Evolutionary conservation across 2,888 invertebrate species (phyloP).

Genomic region (Cantharis rustica): DNA sequence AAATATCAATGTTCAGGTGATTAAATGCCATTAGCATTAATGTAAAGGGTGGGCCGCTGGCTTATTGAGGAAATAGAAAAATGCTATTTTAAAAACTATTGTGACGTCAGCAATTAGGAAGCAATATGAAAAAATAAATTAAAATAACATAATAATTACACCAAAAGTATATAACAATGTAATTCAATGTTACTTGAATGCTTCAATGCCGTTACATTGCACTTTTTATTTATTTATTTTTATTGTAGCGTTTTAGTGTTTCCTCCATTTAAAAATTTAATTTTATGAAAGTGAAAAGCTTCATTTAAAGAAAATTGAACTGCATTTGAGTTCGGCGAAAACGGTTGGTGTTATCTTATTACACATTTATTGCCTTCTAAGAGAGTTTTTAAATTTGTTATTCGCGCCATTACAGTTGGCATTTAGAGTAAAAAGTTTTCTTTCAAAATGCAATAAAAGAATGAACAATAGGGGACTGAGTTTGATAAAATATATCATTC

Average conservation of each 20-base stretch:
- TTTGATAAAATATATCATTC: no score
- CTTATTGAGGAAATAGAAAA: conserved; percentile 7
- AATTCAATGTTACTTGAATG: neutral
- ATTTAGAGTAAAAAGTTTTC: neutral
- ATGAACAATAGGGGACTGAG: no score
- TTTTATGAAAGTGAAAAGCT: neutral
- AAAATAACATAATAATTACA: neutral
- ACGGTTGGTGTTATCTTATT: neutral
- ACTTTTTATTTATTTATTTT: neutral
- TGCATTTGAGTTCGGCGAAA: neutral
- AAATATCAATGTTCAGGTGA: conserved; percentile 1
- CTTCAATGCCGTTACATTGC: neutral
- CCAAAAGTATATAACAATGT: neutral
- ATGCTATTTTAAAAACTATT: neutral
- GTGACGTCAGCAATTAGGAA: neutral
- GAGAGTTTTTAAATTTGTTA: neutral
- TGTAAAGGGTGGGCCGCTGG: neutral
- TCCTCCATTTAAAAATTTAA: neutral
- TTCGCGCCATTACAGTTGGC: neutral
- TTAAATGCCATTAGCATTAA: neutral
- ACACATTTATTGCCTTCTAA: neutral
- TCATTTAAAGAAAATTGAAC: neutral
- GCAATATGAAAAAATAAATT: neutral
- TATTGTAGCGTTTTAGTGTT: neutral
- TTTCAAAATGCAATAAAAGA: neutral